Conservation (phyloP, 2,797 vertebrate species). For the Galaxias olidus region DNA sequence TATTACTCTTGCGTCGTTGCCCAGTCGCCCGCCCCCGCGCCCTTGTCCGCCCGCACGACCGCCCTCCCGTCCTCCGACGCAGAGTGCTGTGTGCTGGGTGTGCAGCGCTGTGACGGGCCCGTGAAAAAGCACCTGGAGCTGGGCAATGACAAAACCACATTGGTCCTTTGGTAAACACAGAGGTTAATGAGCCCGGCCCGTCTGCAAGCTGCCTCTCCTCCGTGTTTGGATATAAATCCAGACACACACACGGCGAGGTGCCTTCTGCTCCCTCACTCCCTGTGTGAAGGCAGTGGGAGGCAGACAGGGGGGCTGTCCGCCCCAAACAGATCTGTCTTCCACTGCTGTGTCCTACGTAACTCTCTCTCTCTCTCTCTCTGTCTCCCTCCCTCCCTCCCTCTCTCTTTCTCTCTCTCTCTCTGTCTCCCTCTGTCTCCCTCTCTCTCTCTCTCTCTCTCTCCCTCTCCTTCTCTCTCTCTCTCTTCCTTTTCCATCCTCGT, state of each 20-base stretch:
- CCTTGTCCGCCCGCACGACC: conserved; percentile 35
- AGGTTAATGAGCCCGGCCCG: conserved; percentile 58
- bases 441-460: not conserved
- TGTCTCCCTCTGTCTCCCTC: not conserved
- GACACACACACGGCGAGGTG: not conserved
- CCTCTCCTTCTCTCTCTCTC: not conserved
- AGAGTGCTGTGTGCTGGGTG: conserved; percentile 17
- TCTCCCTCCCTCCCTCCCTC: not conserved
- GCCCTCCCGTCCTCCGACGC: conserved; percentile 25
- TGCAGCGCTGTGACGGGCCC: conserved; percentile 19
- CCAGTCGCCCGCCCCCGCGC: conserved; percentile 32
- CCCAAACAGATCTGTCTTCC: no score
- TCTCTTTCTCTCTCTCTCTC: not conserved
- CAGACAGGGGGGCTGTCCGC: no score
- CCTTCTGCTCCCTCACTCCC: not conserved
- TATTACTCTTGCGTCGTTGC: conserved; percentile 51
- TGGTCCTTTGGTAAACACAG: conserved; percentile 53
- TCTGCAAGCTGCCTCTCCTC: conserved; percentile 43
- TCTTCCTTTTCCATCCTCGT: conserved; percentile 16
- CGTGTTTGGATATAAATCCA: not conserved
- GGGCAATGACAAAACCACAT: conserved; percentile 50
- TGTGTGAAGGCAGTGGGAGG: no score
- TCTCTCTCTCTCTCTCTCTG: not conserved
- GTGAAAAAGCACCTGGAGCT: conserved; percentile 41
- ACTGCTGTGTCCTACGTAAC: not conserved